Evolutionary conservation across 2,113 vertebrate genomes (phyloP), one percentile per base, ranked within the genome.

Genomic region (Pelvicachromis taeniatus): DNA sequence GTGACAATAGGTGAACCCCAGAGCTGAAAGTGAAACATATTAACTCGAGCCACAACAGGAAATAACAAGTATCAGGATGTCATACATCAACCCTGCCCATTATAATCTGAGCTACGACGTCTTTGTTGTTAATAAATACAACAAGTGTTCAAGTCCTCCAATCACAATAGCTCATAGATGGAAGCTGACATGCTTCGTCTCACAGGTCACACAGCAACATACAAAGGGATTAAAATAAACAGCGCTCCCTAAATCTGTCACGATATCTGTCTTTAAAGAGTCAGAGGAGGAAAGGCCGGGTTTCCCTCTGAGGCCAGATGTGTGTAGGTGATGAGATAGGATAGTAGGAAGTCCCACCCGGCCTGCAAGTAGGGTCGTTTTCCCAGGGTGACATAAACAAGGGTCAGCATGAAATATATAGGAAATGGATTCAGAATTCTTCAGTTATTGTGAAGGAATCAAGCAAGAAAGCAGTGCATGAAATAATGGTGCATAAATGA

Each of bases 341-440:
- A 80, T 59, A 88, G 31, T 75, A 86, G 93, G 92, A 95, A 91
- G 78, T 83, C 81, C 83, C 91, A 87, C 88, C 88, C 87, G 4
- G 35, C 35, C 52, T 45, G 79, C 17, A 40, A 59, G 42, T 54
- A 54, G 77, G 93, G 88, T 90, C 87, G 87, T 78, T 38, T 91
- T 93, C 90, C 90, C 90, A 94, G 86, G 85, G 33, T 53, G 50
- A 84, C 82, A 77, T 19, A 55, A 88, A 89, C 65, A 85, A 80
- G 50, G 56, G 14, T 42, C 26, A n/a, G 58, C 9, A 53, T 16
- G 83, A 86, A 61, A 73, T 55, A 26, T 35, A 38, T 23, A 29
- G 59, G 21, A 83, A 9, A 83, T 80, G 21, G 38, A 42, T 7
- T 81, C 6, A 12, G 45, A 55, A 3, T 77, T 45, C n/a, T 50